Percentiles rank a stretch among this genome's conserved stretches.
phyloP scores from a whole-genome alignment of 1,140 invertebrate species.

The Nymphalis io region DNA sequence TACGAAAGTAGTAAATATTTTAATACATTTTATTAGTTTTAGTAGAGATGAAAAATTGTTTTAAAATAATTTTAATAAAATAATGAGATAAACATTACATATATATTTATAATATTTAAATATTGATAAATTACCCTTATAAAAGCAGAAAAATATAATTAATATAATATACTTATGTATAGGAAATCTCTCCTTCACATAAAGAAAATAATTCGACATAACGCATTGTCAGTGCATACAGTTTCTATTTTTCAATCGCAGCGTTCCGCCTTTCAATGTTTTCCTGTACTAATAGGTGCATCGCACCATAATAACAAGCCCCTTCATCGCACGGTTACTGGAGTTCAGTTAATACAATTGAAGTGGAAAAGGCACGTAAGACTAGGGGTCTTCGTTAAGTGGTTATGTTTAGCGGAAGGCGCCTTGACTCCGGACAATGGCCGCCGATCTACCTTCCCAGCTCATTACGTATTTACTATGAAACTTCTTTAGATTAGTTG shows the following conservation, averaged over 20 bases:
- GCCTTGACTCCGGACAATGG: slow-evolving; percentile 68
- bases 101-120: no score
- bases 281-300: slow-evolving; percentile 64
- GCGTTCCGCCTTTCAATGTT: slow-evolving; percentile 75
- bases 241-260: slow-evolving; percentile 75
- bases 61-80: no score
- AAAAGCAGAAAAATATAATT: no score
- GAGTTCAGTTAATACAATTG: slow-evolving; percentile 43
- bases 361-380: slow-evolving; percentile 47
- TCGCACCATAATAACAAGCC: slow-evolving; percentile 47
- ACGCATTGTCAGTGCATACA: slow-evolving; percentile 35
- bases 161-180: no score
- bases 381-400: slow-evolving; percentile 51
- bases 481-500: slow-evolving; percentile 53
- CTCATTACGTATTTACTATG: slow-evolving; percentile 75
- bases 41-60: no score
- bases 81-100: no score
- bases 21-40: no score
- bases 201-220: neutral
- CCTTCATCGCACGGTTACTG: slow-evolving; percentile 47
- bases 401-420: slow-evolving; percentile 66
- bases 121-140: no score
- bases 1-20: no score
- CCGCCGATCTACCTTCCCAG: slow-evolving; percentile 71
- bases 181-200: neutral